phyloP scores from a whole-genome alignment of 2,797 vertebrate genomes.

The Halcyon smyrnensis region DNA sequence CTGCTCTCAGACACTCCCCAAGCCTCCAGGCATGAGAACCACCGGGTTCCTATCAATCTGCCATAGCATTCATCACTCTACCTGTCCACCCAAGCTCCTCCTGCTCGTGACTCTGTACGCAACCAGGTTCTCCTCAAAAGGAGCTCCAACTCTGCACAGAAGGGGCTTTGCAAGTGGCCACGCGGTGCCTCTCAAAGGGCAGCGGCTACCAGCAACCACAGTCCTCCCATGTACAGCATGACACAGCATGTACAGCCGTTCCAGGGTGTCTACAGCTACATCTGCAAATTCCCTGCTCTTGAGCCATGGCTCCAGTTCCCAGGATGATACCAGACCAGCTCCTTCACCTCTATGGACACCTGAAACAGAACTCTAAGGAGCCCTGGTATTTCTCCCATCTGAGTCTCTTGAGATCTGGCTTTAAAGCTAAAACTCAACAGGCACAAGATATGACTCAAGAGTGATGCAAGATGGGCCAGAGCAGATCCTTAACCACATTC shows the following conservation, averaged over 20 bases:
- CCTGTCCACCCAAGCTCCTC: background rate
- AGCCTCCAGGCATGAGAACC: background rate
- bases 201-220: background rate
- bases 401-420: background rate
- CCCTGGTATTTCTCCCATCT: background rate
- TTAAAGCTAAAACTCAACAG: background rate
- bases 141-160: background rate
- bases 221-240: fast-evolving
- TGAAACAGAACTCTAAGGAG: background rate
- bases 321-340: background rate
- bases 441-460: background rate
- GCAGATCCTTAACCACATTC: background rate
- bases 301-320: background rate
- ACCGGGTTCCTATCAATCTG: background rate
- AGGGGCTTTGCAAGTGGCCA: background rate
- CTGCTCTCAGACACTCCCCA: background rate
- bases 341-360: background rate
- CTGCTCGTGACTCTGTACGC: fast-evolving
- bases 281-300: background rate
- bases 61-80: background rate
- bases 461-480: fast-evolving
- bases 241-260: too few species aligned
- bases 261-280: background rate
- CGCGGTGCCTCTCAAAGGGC: background rate
- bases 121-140: background rate